Base-by-base conservation (phyloP, 2,888 invertebrate genomes). In the Hymenopus coronatus region DNA sequence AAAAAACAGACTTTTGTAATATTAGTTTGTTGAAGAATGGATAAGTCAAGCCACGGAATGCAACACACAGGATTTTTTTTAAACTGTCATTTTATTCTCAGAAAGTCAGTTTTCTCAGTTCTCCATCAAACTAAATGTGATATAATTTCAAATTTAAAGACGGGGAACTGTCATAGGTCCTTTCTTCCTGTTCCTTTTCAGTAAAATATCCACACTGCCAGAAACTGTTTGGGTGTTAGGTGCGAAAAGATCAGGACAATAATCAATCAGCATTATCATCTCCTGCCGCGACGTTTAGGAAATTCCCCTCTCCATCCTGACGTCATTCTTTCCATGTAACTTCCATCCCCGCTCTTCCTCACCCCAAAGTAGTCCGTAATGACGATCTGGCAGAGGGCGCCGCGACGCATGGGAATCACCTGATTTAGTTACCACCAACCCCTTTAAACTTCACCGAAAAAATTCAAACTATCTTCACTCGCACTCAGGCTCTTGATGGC, bases 321-420 rank as follows among this genome's bases (percentile, higher is more conserved):
- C 54, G 54, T 14, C 54, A 46, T 46, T 90, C 94, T 94, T 8
- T 94, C 84, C 87, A 86, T 81, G 84, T 88, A 88, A 30, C 30
- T 87, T 90, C 87, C 82, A 81, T 28, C 46, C 85, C 91, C 91
- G 91, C 27, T 8, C 28, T 28, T 46, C 27, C 46, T 28, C 91
- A 91, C 91, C 91, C 91, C 91, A 92, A 92, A 92, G 92, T 91
- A 92, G 92, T 91, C 91, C 91, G 92, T 92, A 92, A 92, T 92
- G 92, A 91, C 91, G 91, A 83, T 83, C 87, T 86, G 40, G 86
- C 40, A 28, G 40, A 91, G 90, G 88, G 90, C 90, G 90, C 91
- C 91, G 90, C 91, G 90, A 90, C 91, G 92, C 92, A 92, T 92
- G 91, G 91, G 91, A 92, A 92, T 92, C 87, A 91, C 91, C 92